Evolutionary conservation across 2,888 invertebrate genomes (phyloP).

Genomic region (Liposcelis brunnea): DNA sequence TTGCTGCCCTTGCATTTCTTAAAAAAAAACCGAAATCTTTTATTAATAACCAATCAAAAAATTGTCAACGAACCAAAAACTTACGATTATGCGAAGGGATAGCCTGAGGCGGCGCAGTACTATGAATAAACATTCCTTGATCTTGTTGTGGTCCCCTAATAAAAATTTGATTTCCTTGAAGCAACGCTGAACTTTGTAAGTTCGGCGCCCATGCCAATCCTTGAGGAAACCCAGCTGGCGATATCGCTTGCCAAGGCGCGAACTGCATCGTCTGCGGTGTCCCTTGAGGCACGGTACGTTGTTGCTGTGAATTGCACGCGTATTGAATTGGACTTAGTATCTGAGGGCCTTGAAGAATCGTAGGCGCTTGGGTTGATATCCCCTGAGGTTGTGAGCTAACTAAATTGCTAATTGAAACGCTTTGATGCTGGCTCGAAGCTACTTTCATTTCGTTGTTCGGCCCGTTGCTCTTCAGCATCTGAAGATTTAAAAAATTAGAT

Average conservation of each 20-base stretch:
- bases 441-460: slow-evolving; percentile 12
- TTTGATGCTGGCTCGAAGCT: slow-evolving; percentile 3
- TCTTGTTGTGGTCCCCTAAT: slow-evolving; percentile 45
- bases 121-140: slow-evolving; percentile 26
- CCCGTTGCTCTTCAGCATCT: slow-evolving; percentile 1
- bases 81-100: slow-evolving; percentile 51
- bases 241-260: slow-evolving; percentile 52
- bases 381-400: slow-evolving; percentile 27
- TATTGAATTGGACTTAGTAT: slow-evolving; percentile 52
- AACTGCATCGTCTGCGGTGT: slow-evolving; percentile 47
- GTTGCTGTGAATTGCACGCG: slow-evolving; percentile 25
- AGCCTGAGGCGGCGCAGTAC: slow-evolving; percentile 52
- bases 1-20: slow-evolving; percentile 22
- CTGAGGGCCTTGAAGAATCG: slow-evolving; percentile 45
- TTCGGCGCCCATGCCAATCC: slow-evolving; percentile 47
- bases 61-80: too few species aligned
- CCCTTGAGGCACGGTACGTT: slow-evolving; percentile 22
- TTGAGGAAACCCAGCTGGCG: slow-evolving; percentile 49
- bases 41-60: too few species aligned
- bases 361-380: slow-evolving; percentile 31
- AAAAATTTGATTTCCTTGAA: slow-evolving; percentile 57
- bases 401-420: slow-evolving; percentile 12
- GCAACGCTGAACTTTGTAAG: slow-evolving; percentile 47
- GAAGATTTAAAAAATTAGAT: slow-evolving; percentile 19
- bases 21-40: too few species aligned